Percentiles rank a stretch among this genome's conserved stretches.
These are phyloP conservation scores for Myiozetetes cayanensis DNA, from an alignment of 2,113 vertebrate species.

Conservation along the genomic window DNA sequence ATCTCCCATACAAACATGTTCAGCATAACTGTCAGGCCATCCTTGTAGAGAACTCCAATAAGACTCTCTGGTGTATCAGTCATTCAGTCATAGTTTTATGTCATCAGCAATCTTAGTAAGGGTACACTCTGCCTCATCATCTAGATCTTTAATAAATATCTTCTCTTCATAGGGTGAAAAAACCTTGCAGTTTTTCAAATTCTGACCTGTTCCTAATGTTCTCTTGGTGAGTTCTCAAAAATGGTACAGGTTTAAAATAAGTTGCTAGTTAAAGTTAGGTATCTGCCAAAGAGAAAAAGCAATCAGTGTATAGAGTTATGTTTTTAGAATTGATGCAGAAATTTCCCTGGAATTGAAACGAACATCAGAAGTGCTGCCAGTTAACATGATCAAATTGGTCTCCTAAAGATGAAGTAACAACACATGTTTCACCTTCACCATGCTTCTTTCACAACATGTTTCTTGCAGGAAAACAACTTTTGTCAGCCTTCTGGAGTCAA, in stretches of 20 bases:
- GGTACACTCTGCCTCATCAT: not conserved
- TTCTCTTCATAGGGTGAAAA: not conserved
- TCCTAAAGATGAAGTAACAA: not conserved
- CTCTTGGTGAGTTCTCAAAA: slow-evolving; percentile 36
- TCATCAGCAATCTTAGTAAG: not conserved
- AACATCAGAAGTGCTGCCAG: slow-evolving; percentile 27
- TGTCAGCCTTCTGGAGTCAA: slow-evolving; percentile 10
- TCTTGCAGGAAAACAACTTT: not conserved
- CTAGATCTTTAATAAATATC: not conserved
- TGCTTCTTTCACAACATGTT: not conserved
- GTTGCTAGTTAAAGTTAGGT: slow-evolving; percentile 40
- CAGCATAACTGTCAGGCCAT: not conserved
- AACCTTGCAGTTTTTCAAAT: not conserved
- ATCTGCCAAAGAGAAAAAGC: slow-evolving; percentile 44
- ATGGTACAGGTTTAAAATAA: slow-evolving; percentile 26
- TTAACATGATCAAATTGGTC: not conserved
- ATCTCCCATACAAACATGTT: not conserved
- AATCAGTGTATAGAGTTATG: not conserved
- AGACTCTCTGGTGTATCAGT: not conserved
- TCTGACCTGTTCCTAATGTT: not conserved
- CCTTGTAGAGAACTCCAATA: not conserved
- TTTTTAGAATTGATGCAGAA: slow-evolving; percentile 55
- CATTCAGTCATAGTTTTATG: not conserved
- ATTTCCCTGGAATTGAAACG: slow-evolving; percentile 29
- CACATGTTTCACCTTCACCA: not conserved